Evolutionary conservation across 2,888 invertebrate genomes (phyloP).

Genomic region (Trileptium ribeirensis): DNA sequence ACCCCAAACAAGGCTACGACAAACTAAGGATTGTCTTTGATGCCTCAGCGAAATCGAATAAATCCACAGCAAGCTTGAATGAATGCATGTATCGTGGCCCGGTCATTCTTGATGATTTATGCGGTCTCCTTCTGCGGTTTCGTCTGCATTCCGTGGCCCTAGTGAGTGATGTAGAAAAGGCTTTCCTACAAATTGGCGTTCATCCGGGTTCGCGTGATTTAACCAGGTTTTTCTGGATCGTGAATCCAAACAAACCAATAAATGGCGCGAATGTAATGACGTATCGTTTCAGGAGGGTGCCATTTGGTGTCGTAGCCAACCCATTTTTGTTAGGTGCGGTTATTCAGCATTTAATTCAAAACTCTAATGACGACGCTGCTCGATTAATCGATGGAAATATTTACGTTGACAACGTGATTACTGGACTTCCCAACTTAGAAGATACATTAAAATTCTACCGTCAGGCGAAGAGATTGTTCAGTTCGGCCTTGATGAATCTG

Average conservation of each 20-base stretch:
- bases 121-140: slow-evolving; percentile 26
- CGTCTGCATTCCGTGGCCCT: neutral
- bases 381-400: slow-evolving; percentile 19
- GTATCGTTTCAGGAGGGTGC: slow-evolving; percentile 26
- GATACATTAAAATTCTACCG: neutral
- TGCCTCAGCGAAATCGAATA: neutral
- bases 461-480: neutral
- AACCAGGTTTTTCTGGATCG: slow-evolving; percentile 31
- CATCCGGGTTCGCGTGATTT: slow-evolving; percentile 22
- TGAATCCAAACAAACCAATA: neutral
- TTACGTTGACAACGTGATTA: slow-evolving; percentile 32
- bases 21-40: slow-evolving; percentile 40
- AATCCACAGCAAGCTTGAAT: slow-evolving; percentile 21
- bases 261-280: slow-evolving; percentile 21
- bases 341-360: neutral
- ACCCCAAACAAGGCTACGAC: slow-evolving; percentile 26
- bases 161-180: slow-evolving; percentile 18
- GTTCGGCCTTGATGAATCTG: neutral
- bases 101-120: slow-evolving; percentile 26
- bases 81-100: slow-evolving; percentile 32
- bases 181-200: slow-evolving; percentile 22
- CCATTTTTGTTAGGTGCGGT: slow-evolving; percentile 23
- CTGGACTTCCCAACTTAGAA: neutral
- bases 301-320: slow-evolving; percentile 29
- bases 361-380: neutral